A percentile compares a stretch with the other conserved stretches of the same genome.
phyloP scores from a whole-genome alignment of 2,888 invertebrate genomes.

The Laothoe populi region DNA sequence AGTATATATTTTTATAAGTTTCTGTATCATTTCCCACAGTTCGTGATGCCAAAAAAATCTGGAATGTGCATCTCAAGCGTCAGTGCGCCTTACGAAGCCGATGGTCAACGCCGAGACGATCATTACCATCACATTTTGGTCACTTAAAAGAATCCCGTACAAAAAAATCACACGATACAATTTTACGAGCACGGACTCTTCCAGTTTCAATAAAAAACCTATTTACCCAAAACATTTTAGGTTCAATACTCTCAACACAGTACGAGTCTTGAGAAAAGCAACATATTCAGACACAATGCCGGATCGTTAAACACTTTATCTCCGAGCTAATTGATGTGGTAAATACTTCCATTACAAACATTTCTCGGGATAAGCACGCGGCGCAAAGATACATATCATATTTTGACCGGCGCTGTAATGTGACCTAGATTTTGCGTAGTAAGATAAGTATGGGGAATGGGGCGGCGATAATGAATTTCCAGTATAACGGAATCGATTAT shows the following conservation, averaged over 20 bases:
- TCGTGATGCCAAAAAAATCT: constrained; percentile 14
- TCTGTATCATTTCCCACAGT: not conserved
- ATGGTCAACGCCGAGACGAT: constrained; percentile 29
- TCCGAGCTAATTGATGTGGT: constrained; percentile 55
- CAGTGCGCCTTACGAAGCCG: constrained; percentile 21
- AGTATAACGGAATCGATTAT: constrained; percentile 54
- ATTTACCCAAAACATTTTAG: constrained; percentile 42
- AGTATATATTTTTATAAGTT: not conserved
- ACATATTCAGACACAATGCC: constrained; percentile 44
- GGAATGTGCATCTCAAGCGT: constrained; percentile 10
- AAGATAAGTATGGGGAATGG: constrained; percentile 51
- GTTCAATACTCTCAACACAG: constrained; percentile 53
- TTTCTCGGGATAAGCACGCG: constrained; percentile 31
- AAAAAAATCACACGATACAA: constrained; percentile 39
- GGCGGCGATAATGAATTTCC: constrained; percentile 44
- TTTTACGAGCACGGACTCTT: constrained; percentile 37
- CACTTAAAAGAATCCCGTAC: constrained; percentile 38
- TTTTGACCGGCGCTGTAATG: constrained; percentile 53
- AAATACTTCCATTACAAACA: constrained; percentile 17
- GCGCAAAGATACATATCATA: constrained; percentile 56
- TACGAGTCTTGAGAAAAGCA: constrained; percentile 45
- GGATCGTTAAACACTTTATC: constrained; percentile 58
- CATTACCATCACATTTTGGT: constrained; percentile 45
- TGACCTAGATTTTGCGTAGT: constrained; percentile 60
- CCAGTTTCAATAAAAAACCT: constrained; percentile 23